Conservation (phyloP, 1,140 invertebrate species). For the Archivesica marissinica region DNA sequence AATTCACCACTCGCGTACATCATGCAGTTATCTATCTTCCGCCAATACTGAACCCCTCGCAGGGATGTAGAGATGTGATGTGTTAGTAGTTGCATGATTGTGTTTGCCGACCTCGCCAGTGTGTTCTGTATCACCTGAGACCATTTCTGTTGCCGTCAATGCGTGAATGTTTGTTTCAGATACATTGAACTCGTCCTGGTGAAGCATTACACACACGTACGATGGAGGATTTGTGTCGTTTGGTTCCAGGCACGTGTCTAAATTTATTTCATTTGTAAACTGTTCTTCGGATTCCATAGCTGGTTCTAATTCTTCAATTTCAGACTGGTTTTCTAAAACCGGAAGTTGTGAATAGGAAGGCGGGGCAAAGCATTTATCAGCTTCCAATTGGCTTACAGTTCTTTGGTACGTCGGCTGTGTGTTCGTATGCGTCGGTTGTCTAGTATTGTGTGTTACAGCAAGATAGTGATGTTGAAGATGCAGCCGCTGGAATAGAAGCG, state of each 20-base stretch:
- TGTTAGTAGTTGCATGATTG: no score
- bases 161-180: constrained; percentile 9
- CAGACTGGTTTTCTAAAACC: background rate
- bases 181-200: constrained; percentile 36
- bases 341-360: constrained; percentile 50
- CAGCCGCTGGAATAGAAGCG: background rate
- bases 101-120: no score
- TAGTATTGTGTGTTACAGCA: background rate
- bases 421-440: no score
- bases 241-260: constrained; percentile 15
- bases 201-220: constrained; percentile 55
- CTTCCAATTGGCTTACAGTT: constrained; percentile 46
- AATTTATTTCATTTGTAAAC: background rate
- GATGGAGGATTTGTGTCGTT: constrained; percentile 47
- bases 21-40: no score
- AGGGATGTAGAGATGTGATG: no score
- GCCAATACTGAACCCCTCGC: no score
- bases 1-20: no score
- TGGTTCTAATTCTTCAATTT: background rate
- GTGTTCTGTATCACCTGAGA: background rate
- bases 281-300: background rate
- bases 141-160: background rate
- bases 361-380: constrained; percentile 35
- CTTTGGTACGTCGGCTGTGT: background rate
- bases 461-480: background rate